Evolutionary conservation across 2,888 invertebrate genomes (phyloP), one percentile per base, ranked within the genome.

Genomic region (Sinopyrophorus schimmeli): DNA sequence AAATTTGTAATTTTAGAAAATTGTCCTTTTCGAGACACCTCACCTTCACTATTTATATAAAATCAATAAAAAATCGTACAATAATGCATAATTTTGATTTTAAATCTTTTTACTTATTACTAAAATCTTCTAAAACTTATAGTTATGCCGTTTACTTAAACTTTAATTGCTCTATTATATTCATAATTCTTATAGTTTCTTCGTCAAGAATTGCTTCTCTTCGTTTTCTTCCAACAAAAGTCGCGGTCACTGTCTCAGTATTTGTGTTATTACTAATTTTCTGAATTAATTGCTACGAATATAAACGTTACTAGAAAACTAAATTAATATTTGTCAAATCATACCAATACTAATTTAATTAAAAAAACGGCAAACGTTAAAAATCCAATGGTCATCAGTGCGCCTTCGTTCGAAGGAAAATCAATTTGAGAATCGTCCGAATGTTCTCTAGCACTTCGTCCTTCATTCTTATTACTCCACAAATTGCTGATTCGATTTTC

Each of bases 321-420:
- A 4, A 14, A 14, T 12, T 1, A 23, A 15, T 23, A 20, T 26
- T 14, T 30, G 10, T 4, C 5, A n/a, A 5, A n/a, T 72, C 77
- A 78, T 77, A 90, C 90, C 80, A 89, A 76, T 20, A 91, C 87
- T 20, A 91, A 75, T 74, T 90, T 89, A 37, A 92, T 86, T 42
- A 91, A 79, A 66, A 89, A 91, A 3, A 90, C 89, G 0, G 90
- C 89, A 70, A 91, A 90, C 0, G 90, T 89, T 5, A 92, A 76
- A 69, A 91, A 90, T 12, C 89, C 87, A 57, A 92, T 87, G 21
- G 88, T 86, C 81, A 91, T 84, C 37, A 92, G 74, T 0, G 91
- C 84, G 30, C 87, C 85, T 73, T 90, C 90, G 3, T 86, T 78
- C 0, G 90, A 88, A 6, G 90, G 89, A 69, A 90, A 88, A 57